Evolutionary conservation across 2,888 invertebrate genomes (phyloP).

Genomic region (Hydrotaea cyrtoneurina): DNA sequence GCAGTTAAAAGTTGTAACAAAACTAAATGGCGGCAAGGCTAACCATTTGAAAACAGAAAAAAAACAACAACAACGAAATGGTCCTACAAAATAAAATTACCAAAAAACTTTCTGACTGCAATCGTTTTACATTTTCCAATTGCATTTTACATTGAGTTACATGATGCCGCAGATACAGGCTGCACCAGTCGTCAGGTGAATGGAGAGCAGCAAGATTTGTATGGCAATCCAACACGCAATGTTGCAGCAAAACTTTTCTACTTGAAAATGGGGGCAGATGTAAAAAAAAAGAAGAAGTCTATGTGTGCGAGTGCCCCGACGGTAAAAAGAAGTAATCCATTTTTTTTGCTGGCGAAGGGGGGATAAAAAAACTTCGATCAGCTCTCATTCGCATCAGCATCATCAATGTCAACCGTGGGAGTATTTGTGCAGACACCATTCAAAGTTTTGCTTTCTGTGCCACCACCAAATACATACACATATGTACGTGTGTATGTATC

Average conservation of each 20-base stretch:
- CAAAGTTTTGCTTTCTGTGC: neutral
- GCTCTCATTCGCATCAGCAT: slow-evolving; percentile 21
- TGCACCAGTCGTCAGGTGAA: neutral
- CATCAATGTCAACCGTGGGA: slow-evolving; percentile 17
- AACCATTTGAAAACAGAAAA: neutral
- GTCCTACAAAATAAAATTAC: neutral
- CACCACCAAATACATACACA: too few relatives aligned
- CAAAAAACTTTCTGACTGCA: slow-evolving; percentile 36
- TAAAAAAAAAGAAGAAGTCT: neutral
- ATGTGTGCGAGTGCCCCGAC: neutral
- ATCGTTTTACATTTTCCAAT: slow-evolving; percentile 41
- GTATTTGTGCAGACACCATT: slow-evolving; percentile 8
- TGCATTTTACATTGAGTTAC: slow-evolving; percentile 42
- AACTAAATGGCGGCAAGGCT: slow-evolving; percentile 37
- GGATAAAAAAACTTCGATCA: slow-evolving; percentile 14
- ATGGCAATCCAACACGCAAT: neutral
- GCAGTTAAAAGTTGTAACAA: slow-evolving; percentile 54
- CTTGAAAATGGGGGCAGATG: neutral
- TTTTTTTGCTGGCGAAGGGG: neutral
- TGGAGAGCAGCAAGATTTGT: neutral
- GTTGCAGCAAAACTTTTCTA: neutral
- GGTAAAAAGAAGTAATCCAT: neutral
- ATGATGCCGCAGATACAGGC: neutral
- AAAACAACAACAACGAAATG: neutral
- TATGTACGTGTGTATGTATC: neutral